Base-by-base conservation (phyloP, 2,797 vertebrate genomes). In the Galago senegalensis region DNA sequence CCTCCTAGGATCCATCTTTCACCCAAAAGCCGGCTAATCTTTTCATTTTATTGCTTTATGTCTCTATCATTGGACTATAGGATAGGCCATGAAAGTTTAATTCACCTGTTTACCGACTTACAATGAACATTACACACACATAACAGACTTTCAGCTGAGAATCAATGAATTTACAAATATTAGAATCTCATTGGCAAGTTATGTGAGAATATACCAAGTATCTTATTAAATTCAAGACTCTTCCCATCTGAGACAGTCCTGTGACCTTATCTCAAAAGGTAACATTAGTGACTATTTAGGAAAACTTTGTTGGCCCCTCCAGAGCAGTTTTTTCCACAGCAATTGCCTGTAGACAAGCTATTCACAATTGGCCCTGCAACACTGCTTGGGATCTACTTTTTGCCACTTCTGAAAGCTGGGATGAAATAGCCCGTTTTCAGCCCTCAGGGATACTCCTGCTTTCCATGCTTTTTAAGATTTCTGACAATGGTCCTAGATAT, bases 41-140 rank as follows among this genome's bases (percentile, higher is more conserved):
- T 95, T 76, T 88, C 31, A 82, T 46, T 70, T 40, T 72, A 63
- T 70, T 89, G 25, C 14, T 91, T 67, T 87, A 46, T n/a, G 27
- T 76, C 77, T 91, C n/a, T 1, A 37, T n/a, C 16, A 40, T 46
- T 29, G 77, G 73, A 82, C 23, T 67, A 10, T 11, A 27, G 16
- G 77, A 63, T 40, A 46, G 63, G 49, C 25, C 21, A 34, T 7
- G 43, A 70, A 5, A 3, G 18, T 53, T 69, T 83, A 61, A 91
- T 34, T 70, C 10, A 84, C 12, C 12, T 90, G 20, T 70, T 70
- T 69, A 60, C 60, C 69, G 73, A 5, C 49, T 77, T 90, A 79
- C 7, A 75, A 29, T 67, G 7, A 87, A 60, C 3, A 82, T 23
- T 34, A 87, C 12, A 75, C 9, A 70, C 37, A 77, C 56, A 37